Base-by-base conservation (phyloP, 2,113 vertebrate species). In the Grammomys dolichurus region DNA sequence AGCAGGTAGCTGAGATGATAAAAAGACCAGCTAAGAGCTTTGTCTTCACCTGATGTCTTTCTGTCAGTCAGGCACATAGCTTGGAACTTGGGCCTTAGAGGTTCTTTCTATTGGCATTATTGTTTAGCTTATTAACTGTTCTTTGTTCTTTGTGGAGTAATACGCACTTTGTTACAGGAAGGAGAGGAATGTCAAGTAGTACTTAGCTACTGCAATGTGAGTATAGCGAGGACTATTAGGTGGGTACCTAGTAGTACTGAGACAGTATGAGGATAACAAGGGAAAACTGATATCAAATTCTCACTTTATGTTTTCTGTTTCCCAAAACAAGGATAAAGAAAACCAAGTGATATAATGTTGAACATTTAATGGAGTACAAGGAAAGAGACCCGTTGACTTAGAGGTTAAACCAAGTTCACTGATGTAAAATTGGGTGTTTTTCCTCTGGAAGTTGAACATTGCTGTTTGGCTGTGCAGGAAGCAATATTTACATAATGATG, bases 91-190 rank as follows among this genome's bases (percentile, higher is more conserved):
- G 90, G 67, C 46, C 85, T 36, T 73, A 85, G 33, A 76, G 48
- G 16, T 96, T 92, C 89, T 91, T 91, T 95, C 88, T 90, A 87
- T 92, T 95, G 60, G 46, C 80, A 85, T 93, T 90, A 90, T 89
- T 87, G 86, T 94, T 97, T 81, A 85, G 9, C 58, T 91, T 75
- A 81, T 3, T 97, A 87, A 90, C 63, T 84, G 40, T 48, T 84
- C 63, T 90, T 67, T 97, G 87, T 69, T 89, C 73, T 86, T 92
- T 92, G 90, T 17, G 0, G 24, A 95, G 10, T 73, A n/a, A 43
- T 33, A 43, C 51, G 13, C 51, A 73, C 28, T 58, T 93, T 40
- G 89, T 10, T 93, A 54, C 60, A 87, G 60, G 73, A 81, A 94
- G 80, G 26, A 20, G 17, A 51, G 46, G 56, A 48, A 67, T 51